Base-by-base conservation (phyloP, 2,113 vertebrate genomes). In the Pygoscelis antarcticus region DNA sequence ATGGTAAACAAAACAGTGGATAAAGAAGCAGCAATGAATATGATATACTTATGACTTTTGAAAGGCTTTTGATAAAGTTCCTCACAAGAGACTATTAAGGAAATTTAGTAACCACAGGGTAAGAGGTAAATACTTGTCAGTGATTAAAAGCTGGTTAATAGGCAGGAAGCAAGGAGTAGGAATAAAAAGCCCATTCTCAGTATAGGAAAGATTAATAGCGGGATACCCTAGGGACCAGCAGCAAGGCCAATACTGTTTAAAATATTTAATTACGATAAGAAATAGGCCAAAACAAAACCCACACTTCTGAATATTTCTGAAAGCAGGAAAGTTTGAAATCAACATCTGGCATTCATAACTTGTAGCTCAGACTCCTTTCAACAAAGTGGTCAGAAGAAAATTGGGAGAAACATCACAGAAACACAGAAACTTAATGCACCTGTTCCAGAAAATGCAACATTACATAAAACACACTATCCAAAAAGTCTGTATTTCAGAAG, bases 11-110 rank as follows among this genome's bases (percentile, higher is more conserved):
- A 83, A 90, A 76, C 9, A 87, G 30, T 30, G 68, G 32, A 61
- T 70, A 52, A 69, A 72, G 57, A 90, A 92, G 36, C 0, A 82
- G 62, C 11, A 72, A 85, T 54, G 3, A 81, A 47, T 49, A 58
- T 36, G 16, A 93, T 64, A 82, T 23, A 83, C 83, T 47, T 92
- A 77, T 4, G 69, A 77, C 11, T 82, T 96, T 60, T 80, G 87
- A 83, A 97, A 82, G 61, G 80, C 85, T 94, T 96, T 96, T 94
- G 96, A 90, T 89, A 92, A 84, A 93, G 47, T n/a, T 79, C 65
- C 88, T 87, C 88, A 87, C 83, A 91, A 92, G 65, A 93, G 75
- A 96, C 81, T 94, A 92, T 89, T 84, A 72, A 88, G 75, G 89
- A 96, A 95, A 96, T 94, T 88, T 83, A 93, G 82, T 83, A 95